Base-by-base conservation (phyloP, 2,888 invertebrate species). In the Octonoba sinensis region DNA sequence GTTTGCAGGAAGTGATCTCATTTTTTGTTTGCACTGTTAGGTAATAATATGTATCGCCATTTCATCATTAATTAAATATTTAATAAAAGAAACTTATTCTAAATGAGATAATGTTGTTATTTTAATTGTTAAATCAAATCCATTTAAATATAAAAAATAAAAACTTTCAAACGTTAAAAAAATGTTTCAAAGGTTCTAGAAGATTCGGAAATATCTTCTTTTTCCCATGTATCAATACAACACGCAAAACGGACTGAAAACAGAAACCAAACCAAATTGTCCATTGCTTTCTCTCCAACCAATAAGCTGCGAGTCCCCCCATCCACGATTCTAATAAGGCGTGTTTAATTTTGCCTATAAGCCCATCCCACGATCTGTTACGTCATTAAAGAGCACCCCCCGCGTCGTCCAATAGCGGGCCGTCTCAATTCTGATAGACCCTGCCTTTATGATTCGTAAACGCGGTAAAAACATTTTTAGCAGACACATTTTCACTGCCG, bases 401-500 rank as follows among this genome's bases (percentile, higher is more conserved):
- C n/a, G 27, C 56, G 13, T 60, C 69, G 62, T 62, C 79, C 79
- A 79, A 79, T 79, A 49, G 47, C 73, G 22, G 47, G 47, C 57
- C 56, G 67, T 46, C 54, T 24, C 62, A 27, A 62, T 47, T 56
- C 62, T 67, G 73, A 47, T 36, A 73, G 73, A 60, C 51, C 64
- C 72, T 36, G 73, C 73, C 73, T 72, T 36, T 67, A 60, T 67
- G 62, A 79, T 54, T 76, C 69, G 76, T 76, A 76, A 73, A 66
- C 76, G 67, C 64, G 76, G 76, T 76, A 76, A 79, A 79, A 79
- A 79, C 79, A 79, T 79, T 79, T 79, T 79, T 79, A 66, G 62
- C 72, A 73, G 79, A 79, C 60, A 79, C 79, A 73, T 79, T 79
- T 79, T 79, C 79, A 79, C 79, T 79, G 69, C 79, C 79, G 79